These are phyloP conservation scores for Macrosteles quadrilineatus DNA, from an alignment of 1,140 invertebrate genomes.

Conservation along the genomic window DNA sequence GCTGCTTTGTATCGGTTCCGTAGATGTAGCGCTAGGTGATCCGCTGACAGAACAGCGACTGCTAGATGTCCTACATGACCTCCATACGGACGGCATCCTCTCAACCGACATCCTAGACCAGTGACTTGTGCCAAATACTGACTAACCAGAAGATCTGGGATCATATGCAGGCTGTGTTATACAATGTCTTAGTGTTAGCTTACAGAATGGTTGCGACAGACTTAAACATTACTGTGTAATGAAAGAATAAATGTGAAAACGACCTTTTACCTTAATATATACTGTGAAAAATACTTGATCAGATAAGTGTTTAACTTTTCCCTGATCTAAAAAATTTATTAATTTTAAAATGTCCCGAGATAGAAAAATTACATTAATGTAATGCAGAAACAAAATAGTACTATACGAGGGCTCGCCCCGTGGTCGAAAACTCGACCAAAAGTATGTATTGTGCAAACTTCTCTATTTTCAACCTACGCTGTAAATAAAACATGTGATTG, in stretches of 20 bases:
- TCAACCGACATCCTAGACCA: constrained; percentile 39
- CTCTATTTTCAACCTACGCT: no score
- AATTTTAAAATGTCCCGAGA: no score
- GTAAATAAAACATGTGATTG: no score
- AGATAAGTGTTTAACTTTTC: no score
- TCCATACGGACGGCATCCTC: constrained; percentile 60
- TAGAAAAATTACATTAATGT: no score
- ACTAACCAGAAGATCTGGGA: constrained; percentile 9
- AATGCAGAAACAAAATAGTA: no score
- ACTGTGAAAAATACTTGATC: no score
- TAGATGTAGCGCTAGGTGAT: constrained; percentile 70
- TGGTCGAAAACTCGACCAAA: no score
- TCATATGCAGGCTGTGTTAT: constrained; percentile 23
- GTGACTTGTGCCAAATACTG: constrained; percentile 29
- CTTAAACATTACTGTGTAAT: constrained; percentile 11
- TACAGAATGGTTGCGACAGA: neutral
- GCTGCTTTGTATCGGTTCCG: constrained; percentile 74
- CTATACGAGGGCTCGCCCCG: no score
- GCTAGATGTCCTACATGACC: constrained; percentile 59
- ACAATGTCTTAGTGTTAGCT: constrained; percentile 4
- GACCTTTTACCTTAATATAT: constrained; percentile 1
- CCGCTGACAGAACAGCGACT: constrained; percentile 69
- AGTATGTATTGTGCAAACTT: no score
- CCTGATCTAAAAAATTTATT: no score
- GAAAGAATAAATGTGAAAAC: neutral